These are phyloP conservation scores for Dolichotis patagonum DNA, from an alignment of 2,113 vertebrate genomes.

Conservation along the genomic window DNA sequence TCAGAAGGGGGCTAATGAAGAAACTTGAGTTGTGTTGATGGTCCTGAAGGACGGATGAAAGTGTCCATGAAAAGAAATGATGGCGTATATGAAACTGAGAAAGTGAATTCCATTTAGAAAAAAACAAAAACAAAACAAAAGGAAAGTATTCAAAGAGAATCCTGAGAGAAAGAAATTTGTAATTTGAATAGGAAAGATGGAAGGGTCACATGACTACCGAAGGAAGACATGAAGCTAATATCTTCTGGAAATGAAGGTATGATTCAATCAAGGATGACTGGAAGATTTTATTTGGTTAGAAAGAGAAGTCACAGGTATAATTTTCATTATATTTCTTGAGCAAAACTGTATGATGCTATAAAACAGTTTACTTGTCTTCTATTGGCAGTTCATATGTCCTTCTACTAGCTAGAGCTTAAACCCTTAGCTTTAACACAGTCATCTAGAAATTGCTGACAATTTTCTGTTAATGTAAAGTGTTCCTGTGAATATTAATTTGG, in stretches of 20 bases:
- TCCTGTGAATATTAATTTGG: neutral
- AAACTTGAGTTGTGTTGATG: neutral
- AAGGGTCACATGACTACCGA: neutral
- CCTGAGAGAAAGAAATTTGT: neutral
- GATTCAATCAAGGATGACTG: neutral
- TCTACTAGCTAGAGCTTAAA: neutral
- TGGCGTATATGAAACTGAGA: neutral
- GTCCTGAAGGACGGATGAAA: neutral
- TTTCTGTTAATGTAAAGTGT: neutral
- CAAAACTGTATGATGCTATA: neutral
- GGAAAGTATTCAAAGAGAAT: neutral
- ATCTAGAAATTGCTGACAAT: neutral
- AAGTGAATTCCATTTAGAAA: neutral
- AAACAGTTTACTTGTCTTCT: neutral
- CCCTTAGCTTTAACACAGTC: neutral
- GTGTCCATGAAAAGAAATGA: neutral
- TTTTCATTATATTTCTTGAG: neutral
- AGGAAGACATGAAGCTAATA: neutral
- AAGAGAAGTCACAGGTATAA: neutral
- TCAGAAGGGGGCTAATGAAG: neutral
- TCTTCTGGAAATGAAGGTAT: neutral
- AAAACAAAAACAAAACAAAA: neutral
- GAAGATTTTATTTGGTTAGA: neutral
- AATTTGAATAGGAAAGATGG: neutral
- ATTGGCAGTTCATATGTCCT: neutral